Evolutionary conservation across 2,113 vertebrate genomes (phyloP).

Genomic region (Stictonetta naevosa): DNA sequence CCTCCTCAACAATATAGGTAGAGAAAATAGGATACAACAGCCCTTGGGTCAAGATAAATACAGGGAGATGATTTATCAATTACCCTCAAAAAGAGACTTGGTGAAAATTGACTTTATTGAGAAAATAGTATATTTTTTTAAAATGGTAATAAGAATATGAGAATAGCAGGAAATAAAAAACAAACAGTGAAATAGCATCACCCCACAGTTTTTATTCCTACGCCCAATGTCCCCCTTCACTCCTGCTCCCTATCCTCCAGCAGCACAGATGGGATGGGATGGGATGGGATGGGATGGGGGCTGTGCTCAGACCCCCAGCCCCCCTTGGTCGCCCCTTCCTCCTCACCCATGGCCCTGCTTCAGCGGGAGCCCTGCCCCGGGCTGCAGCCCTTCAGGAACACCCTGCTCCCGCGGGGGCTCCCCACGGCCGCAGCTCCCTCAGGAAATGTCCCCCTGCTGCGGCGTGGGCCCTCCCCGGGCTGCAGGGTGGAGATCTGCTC

Average conservation of each 20-base stretch:
- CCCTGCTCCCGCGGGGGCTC: no score
- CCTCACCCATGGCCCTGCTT: not conserved
- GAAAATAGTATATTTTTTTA: no score
- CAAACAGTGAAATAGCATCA: not conserved
- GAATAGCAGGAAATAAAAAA: not conserved
- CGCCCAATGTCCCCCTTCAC: rapidly evolving
- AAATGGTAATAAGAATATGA: no score
- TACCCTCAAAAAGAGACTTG: not conserved
- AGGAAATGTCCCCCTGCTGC: no score
- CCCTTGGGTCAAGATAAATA: not conserved
- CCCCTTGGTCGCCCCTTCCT: not conserved
- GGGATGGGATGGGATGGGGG: not conserved
- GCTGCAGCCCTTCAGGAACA: no score
- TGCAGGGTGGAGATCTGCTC: no score
- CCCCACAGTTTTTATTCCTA: not conserved
- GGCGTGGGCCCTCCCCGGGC: no score
- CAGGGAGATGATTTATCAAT: rapidly evolving
- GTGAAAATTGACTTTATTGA: not conserved
- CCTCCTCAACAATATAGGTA: no score
- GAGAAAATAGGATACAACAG: not conserved
- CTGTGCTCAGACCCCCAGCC: not conserved
- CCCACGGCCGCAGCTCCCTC: no score
- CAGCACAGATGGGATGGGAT: not conserved
- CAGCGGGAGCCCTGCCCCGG: no score
- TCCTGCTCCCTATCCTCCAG: rapidly evolving